Base-by-base conservation (phyloP, 2,113 vertebrate genomes). In the Balaeniceps rex region DNA sequence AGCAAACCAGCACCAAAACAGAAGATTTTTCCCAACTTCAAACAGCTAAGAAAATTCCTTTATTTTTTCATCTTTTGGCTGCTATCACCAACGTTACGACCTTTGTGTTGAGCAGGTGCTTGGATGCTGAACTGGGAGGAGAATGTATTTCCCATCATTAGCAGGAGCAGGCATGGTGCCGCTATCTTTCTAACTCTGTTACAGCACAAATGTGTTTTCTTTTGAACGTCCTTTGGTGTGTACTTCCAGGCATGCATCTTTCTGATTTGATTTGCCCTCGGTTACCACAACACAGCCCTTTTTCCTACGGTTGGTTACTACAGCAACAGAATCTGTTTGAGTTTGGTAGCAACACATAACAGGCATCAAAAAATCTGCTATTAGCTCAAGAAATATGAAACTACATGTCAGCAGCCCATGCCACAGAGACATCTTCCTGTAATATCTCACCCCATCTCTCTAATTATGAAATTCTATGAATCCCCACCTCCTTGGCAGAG, bases 241-340 rank as follows among this genome's bases (percentile, higher is more conserved):
- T 19, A 42, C 36, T 46, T 66, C 15, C 40, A 66, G 4, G 11
- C 40, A 19, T 33, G 63, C 34, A 52, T 31, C 61, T 51, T 47
- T 86, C 42, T 42, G 15, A 60, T 95, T 96, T 40, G 34, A 72
- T 95, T 60, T 95, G 65, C 85, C 94, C 95, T 58, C 49, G 2
- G 44, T 80, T 88, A 91, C 91, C 79, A 94, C 54, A 88, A 75
- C 58, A 85, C 54, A 88, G 68, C 57, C 71, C 51, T 75, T 54
- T 47, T 51, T 90, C 79, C 69, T 71, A n/a, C 61, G 33, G 80
- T 66, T 78, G 72, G 90, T 97, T 96, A 95, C 91, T 95, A 89
- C 80, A 96, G 91, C 90, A 95, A 97, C 94, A 79, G 55, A 81
- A 69, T 68, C n/a, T 47, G 83, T 91, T 70, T 74, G 78, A 33